These are phyloP conservation scores for Zoanthus sansibaricus DNA, from an alignment of 92 coral and sea anemone genomes.

Conservation along the genomic window DNA sequence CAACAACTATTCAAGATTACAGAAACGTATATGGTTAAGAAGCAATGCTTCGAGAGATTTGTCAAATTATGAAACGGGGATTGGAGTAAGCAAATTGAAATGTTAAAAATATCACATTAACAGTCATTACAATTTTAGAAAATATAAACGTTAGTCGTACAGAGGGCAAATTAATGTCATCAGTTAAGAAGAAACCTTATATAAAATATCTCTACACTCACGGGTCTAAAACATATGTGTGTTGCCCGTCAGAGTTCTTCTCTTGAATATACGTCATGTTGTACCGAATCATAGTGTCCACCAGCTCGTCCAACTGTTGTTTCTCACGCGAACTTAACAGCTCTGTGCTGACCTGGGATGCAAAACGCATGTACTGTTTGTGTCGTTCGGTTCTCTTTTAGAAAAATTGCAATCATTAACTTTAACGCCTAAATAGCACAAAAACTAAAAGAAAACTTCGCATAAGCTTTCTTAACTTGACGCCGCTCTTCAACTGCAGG, in stretches of 20 bases:
- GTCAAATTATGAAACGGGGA: too few relatives aligned
- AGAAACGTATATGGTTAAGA: too few relatives aligned
- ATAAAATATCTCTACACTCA: slow-evolving; percentile 49
- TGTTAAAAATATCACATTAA: too few relatives aligned
- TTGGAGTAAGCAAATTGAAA: too few relatives aligned
- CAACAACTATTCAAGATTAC: neutral
- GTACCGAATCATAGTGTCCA: slow-evolving; percentile 93
- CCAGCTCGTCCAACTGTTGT: slow-evolving; percentile 85
- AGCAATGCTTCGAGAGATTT: too few relatives aligned
- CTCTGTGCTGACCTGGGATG: slow-evolving; percentile 82
- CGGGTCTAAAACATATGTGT: slow-evolving; percentile 94
- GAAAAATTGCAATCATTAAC: neutral
- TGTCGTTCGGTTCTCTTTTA: neutral
- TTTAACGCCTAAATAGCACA: neutral
- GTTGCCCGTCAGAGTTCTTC: slow-evolving; percentile 91
- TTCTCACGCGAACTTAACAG: slow-evolving; percentile 92
- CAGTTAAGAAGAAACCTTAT: neutral
- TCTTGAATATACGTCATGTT: slow-evolving; percentile 98
- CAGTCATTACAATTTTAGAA: too few relatives aligned
- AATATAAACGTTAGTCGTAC: too few relatives aligned
- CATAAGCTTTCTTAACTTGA: neutral
- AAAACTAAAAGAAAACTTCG: neutral
- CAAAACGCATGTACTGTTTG: neutral
- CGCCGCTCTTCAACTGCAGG: neutral
- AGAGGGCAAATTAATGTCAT: too few relatives aligned